phyloP scores from a whole-genome alignment of 2,797 vertebrate genomes.

The Crenuchus spilurus region DNA sequence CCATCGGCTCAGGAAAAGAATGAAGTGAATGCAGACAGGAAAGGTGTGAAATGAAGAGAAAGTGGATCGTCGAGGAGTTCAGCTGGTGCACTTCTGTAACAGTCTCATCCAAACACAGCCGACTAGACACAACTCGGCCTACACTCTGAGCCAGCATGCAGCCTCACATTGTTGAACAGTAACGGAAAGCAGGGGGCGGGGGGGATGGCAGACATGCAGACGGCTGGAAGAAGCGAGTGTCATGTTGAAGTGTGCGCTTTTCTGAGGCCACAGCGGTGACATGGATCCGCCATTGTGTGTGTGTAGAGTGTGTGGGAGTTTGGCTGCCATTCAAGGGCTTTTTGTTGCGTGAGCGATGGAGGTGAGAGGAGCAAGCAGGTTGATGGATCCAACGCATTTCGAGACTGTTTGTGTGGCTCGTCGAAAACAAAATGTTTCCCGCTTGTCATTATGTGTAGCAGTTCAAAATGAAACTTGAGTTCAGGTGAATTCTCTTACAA shows the following conservation, averaged over 20 bases:
- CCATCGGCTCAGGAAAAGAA: neutral
- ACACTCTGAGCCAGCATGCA: neutral
- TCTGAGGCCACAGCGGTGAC: neutral
- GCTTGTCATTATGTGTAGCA: too few relatives aligned
- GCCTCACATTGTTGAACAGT: neutral
- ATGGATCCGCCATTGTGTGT: constrained; percentile 1
- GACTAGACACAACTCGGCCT: neutral
- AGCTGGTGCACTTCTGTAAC: neutral
- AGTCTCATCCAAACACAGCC: neutral
- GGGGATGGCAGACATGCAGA: neutral
- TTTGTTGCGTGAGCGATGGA: neutral
- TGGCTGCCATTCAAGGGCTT: neutral
- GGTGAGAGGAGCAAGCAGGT: neutral
- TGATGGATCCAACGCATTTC: neutral
- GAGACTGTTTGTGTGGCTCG: too few relatives aligned
- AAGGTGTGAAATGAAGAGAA: neutral
- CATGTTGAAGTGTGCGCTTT: neutral
- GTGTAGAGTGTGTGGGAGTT: neutral
- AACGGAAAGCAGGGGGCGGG: neutral
- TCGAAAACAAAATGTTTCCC: too few relatives aligned
- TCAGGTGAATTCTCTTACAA: too few relatives aligned
- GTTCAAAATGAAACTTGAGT: too few relatives aligned
- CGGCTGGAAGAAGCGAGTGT: neutral
- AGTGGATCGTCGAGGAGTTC: neutral
- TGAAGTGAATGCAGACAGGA: neutral